Base-by-base conservation (phyloP, 2,888 invertebrate species). In the Oxystoma pomonae region DNA sequence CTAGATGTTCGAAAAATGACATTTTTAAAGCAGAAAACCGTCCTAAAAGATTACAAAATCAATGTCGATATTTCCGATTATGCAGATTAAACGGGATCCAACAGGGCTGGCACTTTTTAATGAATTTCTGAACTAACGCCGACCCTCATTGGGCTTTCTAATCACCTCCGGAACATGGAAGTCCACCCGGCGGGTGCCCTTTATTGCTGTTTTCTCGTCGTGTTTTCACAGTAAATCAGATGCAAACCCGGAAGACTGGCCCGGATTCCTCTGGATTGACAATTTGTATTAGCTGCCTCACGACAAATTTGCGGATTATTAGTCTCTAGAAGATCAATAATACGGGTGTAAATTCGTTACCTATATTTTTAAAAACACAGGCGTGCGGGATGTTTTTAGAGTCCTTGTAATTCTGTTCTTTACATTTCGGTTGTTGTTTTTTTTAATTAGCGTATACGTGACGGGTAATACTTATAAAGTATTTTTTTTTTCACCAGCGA, bases 251-350 rank as follows among this genome's bases (percentile, higher is more conserved):
- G 71, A 72, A 71, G 69, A 67, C 68, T 69, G 70, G 67, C 71
- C 70, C 69, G 69, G 68, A 70, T 70, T 69, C 71, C 71, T 74
- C 63, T 60, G 72, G 76, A 77, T 76, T 77, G 77, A 76, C 77
- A 77, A 77, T 77, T 77, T 76, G 77, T 76, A 77, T 77, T 77
- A 76, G 75, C 75, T 74, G 71, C 71, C 74, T 74, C 75, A 74
- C 77, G 77, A 79, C 79, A 79, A 80, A 80, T 80, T 79, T 79
- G 80, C 76, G 78, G 79, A 79, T 79, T 80, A 80, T 80, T 80
- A 80, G 77, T 77, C 75, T 74, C 74, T 75, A 77, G n/a, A n/a
- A 78, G 80, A 80, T 78, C 79, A 78, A 80, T 79, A 78, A 76
- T 75, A 78, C 79, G 78, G n/a, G 78, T 79, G 78, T 75, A 76